A percentile compares a stretch with the other conserved stretches of the same genome.
Conservation (phyloP, 2,113 vertebrate genomes). For the Alligator sinensis region DNA sequence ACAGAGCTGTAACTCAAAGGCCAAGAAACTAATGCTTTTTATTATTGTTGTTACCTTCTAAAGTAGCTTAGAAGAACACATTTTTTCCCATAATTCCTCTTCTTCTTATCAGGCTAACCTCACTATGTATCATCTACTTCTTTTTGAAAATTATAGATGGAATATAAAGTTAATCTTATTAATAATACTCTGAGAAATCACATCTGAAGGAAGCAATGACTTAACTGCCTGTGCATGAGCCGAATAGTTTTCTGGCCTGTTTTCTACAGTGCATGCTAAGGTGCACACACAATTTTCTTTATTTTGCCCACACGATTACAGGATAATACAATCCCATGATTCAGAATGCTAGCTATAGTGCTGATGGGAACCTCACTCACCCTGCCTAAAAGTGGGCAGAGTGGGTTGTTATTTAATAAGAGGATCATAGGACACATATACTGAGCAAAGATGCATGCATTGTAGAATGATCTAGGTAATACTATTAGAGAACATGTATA, state of each 20-base stretch:
- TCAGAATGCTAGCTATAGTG: not conserved
- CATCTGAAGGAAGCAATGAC: not conserved
- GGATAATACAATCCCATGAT: not conserved
- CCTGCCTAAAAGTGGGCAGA: not conserved
- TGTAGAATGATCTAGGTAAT: not conserved
- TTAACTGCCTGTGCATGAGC: not conserved
- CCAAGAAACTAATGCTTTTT: not conserved
- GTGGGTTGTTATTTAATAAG: not conserved
- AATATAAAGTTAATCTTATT: not conserved
- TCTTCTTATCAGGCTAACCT: not conserved
- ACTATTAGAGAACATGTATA: not conserved
- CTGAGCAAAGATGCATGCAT: not conserved
- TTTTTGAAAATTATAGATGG: not conserved
- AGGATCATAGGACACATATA: not conserved
- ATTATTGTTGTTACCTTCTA: not conserved
- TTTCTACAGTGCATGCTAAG: not conserved
- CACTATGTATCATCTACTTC: not conserved
- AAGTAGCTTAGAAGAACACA: not conserved
- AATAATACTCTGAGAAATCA: not conserved
- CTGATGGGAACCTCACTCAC: not conserved
- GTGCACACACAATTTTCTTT: not conserved
- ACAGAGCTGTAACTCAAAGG: not conserved
- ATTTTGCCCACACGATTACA: not conserved
- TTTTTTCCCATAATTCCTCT: not conserved
- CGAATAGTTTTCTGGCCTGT: not conserved